Evolutionary conservation across 2,888 invertebrate species (phyloP).

Genomic region (Temnothorax rugatulus): DNA sequence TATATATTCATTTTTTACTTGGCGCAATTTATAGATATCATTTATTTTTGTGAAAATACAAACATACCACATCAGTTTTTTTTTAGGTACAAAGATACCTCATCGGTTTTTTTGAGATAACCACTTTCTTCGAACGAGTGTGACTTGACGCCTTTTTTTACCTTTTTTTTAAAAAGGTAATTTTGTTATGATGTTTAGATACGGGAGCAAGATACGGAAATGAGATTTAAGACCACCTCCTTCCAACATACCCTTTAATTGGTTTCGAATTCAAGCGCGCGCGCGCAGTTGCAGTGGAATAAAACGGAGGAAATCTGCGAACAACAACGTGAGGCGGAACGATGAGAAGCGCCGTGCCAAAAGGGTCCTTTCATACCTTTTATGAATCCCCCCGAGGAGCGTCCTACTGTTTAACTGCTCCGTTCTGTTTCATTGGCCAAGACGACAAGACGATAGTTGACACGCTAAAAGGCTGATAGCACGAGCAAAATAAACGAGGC

Average conservation of each 20-base stretch:
- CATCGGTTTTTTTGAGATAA: too few species aligned
- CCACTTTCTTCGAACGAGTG: too few species aligned
- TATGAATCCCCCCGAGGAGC: constrained; percentile 31
- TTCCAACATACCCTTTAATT: background rate
- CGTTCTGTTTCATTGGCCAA: constrained; percentile 52
- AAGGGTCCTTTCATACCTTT: constrained; percentile 47
- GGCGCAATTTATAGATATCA: too few species aligned
- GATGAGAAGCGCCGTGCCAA: constrained; percentile 21
- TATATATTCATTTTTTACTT: too few species aligned
- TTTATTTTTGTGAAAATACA: too few species aligned
- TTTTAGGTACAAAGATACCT: too few species aligned
- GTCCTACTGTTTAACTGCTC: constrained; percentile 52
- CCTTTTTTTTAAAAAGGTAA: too few species aligned
- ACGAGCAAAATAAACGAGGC: constrained; percentile 58
- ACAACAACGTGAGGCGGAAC: constrained; percentile 34
- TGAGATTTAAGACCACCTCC: background rate
- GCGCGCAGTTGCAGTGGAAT: background rate
- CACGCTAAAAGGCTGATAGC: constrained; percentile 59
- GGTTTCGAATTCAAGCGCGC: background rate
- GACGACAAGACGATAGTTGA: constrained; percentile 58
- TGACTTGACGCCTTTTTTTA: too few species aligned
- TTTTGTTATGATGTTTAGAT: too few species aligned
- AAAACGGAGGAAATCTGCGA: background rate
- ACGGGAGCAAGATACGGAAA: background rate
- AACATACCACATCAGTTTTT: too few species aligned